phyloP scores from a whole-genome alignment of 1,140 invertebrate species.

The Gonioctena quinquepunctata region DNA sequence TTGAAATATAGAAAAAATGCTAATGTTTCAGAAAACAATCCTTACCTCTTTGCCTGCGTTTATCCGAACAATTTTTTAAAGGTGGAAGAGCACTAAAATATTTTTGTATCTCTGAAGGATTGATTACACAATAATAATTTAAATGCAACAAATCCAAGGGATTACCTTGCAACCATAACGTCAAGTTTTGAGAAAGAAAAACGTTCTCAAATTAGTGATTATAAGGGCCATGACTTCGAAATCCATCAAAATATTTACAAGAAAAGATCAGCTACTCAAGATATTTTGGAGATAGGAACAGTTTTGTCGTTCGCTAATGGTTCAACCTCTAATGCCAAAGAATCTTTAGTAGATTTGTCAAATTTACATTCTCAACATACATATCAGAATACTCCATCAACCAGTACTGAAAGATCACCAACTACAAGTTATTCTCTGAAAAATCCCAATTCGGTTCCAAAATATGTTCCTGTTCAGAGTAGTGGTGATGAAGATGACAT shows the following conservation, averaged over 20 bases:
- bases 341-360: background rate
- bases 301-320: background rate
- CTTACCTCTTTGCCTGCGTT: conserved; percentile 1
- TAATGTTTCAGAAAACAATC: conserved; percentile 1
- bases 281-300: background rate
- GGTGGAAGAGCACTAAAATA: background rate
- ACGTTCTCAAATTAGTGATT: background rate
- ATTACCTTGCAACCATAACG: conserved; percentile 6
- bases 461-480: background rate
- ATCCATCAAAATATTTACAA: conserved; percentile 15
- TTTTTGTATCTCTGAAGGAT: background rate
- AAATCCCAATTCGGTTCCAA: background rate
- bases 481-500: background rate
- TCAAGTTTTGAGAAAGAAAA: conserved; percentile 1
- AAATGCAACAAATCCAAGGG: conserved; percentile 1
- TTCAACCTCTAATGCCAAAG: background rate
- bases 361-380: too few relatives aligned
- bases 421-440: background rate
- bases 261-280: background rate
- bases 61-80: conserved; percentile 2
- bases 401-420: background rate
- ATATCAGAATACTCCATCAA: too few relatives aligned
- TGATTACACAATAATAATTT: conserved; percentile 6
- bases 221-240: conserved; percentile 2
- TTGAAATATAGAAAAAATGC: background rate